A percentile compares a stretch with the other conserved stretches of the same genome.
phyloP scores from a whole-genome alignment of 92 coral and sea anemone species.

The Pocillopora grandis region DNA sequence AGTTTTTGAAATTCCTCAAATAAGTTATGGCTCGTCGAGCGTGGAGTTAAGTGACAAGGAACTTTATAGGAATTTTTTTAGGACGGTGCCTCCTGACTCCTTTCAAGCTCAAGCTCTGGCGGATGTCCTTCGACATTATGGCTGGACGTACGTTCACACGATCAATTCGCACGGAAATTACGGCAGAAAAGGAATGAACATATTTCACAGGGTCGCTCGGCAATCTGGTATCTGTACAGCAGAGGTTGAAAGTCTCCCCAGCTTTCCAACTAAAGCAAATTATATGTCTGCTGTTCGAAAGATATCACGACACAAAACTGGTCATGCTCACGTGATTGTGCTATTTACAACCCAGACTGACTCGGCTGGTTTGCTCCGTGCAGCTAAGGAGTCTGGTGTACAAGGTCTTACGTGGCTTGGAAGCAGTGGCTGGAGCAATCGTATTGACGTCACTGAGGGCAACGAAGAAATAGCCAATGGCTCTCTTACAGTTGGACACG shows the following conservation, averaged over 20 bases:
- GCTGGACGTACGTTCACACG: slow-evolving; percentile 82
- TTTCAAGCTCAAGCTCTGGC: slow-evolving; percentile 90
- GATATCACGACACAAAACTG: not conserved
- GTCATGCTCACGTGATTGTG: slow-evolving; percentile 64
- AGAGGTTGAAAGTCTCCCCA: slow-evolving; percentile 42
- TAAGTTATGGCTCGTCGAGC: slow-evolving; percentile 93
- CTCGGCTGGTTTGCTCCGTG: slow-evolving; percentile 73
- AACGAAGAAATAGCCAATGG: slow-evolving; percentile 75
- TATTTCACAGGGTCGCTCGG: slow-evolving; percentile 46
- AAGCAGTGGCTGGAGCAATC: slow-evolving; percentile 93
- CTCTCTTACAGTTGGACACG: slow-evolving; percentile 81
- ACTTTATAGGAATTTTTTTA: slow-evolving; percentile 77
- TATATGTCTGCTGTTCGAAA: slow-evolving; percentile 34
- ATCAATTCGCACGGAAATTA: slow-evolving; percentile 82
- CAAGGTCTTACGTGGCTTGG: slow-evolving; percentile 89
- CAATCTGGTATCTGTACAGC: slow-evolving; percentile 74
- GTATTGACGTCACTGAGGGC: slow-evolving; percentile 79
- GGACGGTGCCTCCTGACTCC: slow-evolving; percentile 93
- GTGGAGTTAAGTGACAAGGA: slow-evolving; percentile 91
- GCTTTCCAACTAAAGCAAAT: slow-evolving; percentile 42
- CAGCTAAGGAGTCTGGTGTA: slow-evolving; percentile 64
- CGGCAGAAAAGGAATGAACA: slow-evolving; percentile 78
- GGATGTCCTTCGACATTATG: slow-evolving; percentile 68
- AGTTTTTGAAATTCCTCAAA: slow-evolving; percentile 91
- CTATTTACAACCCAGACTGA: slow-evolving; percentile 79